A percentile compares a stretch with the other conserved stretches of the same genome.
Evolutionary conservation across 2,797 vertebrate species (phyloP).

Genomic region (Gambusia yucatana): DNA sequence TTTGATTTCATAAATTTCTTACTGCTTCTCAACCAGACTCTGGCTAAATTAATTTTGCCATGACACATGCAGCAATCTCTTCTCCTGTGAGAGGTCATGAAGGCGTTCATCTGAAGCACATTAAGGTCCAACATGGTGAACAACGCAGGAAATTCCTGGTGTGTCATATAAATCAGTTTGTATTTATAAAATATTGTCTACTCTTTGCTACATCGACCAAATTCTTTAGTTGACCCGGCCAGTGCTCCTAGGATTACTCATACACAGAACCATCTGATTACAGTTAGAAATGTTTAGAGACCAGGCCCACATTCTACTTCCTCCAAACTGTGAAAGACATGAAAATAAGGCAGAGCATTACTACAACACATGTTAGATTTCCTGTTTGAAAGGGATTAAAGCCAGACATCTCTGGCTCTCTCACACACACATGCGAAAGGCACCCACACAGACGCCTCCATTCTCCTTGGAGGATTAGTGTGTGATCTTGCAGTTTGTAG

Average conservation of each 20-base stretch:
- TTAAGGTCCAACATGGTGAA: not conserved
- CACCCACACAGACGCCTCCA: not conserved
- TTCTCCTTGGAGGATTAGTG: constrained; percentile 3
- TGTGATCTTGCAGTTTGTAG: constrained; percentile 6
- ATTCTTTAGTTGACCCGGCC: not conserved
- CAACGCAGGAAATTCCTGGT: not conserved
- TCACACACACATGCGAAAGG: not conserved
- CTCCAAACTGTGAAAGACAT: not conserved
- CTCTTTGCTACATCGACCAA: not conserved
- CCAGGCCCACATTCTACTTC: not conserved
- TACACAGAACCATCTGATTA: not conserved
- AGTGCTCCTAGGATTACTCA: not conserved
- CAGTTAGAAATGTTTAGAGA: not conserved
- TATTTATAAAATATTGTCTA: not conserved
- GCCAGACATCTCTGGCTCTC: constrained; percentile 16
- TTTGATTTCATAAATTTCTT: too few relatives aligned
- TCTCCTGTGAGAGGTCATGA: not conserved
- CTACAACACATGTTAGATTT: constrained; percentile 30
- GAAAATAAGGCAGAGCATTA: constrained; percentile 9
- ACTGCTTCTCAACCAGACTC: too few relatives aligned
- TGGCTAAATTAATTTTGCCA: too few relatives aligned
- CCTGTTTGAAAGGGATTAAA: constrained; percentile 26
- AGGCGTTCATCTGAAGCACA: not conserved
- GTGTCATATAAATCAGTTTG: not conserved
- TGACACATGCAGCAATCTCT: too few relatives aligned